These are phyloP conservation scores for Teleopsis dalmanni DNA, from an alignment of 1,140 invertebrate genomes.

Conservation along the genomic window DNA sequence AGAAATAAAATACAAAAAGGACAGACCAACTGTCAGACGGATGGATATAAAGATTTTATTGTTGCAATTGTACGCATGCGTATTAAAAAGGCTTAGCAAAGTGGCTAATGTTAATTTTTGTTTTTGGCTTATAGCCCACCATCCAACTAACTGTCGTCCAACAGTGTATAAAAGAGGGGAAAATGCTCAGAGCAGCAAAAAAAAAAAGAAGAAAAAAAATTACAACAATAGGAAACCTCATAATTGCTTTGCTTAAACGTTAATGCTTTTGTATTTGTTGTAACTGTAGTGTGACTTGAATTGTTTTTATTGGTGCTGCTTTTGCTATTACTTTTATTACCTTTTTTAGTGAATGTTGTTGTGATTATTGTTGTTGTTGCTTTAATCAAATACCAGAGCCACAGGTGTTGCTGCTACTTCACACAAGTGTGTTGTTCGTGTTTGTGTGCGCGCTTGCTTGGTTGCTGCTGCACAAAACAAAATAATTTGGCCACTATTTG, in stretches of 20 bases:
- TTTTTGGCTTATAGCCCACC: too few species aligned
- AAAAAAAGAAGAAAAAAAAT: not conserved
- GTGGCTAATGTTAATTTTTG: too few species aligned
- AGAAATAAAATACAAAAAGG: not conserved
- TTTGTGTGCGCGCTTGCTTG: not conserved
- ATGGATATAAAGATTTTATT: too few species aligned
- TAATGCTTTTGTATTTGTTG: constrained; percentile 1
- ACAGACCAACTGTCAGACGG: too few species aligned
- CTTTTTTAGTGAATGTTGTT: not conserved
- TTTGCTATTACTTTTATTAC: not conserved
- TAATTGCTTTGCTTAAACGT: not conserved
- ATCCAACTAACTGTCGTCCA: not conserved
- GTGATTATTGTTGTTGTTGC: not conserved
- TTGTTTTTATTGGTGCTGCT: not conserved
- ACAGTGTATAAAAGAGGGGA: not conserved
- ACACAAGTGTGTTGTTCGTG: not conserved
- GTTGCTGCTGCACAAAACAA: too few species aligned
- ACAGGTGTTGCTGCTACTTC: too few species aligned
- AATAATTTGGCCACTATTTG: too few species aligned
- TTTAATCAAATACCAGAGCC: not conserved
- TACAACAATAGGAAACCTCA: not conserved
- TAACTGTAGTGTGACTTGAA: not conserved
- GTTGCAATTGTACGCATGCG: too few species aligned
- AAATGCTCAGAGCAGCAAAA: not conserved
- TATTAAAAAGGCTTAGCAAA: too few species aligned